Evolutionary conservation across 2,113 vertebrate genomes (phyloP), one percentile per base, ranked within the genome.

Genomic region (Cyphomyrus discorhynchus): DNA sequence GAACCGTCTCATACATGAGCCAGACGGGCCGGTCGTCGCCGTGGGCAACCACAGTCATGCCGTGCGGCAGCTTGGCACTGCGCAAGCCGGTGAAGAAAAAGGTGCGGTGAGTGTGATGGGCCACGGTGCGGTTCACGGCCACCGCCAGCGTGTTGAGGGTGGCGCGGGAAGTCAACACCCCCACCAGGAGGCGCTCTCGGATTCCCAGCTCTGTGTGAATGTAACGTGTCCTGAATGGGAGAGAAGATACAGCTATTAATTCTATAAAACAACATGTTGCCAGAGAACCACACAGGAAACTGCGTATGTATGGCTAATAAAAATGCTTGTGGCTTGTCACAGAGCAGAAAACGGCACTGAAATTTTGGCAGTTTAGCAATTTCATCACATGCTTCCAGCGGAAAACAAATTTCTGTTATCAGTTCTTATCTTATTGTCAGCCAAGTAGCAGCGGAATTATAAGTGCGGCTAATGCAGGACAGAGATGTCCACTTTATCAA

Each of bases 181-280:
- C 97, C 92, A 98, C 98, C 85, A 98, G 96, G 6, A 99, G 95
- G 1, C 97, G 97, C 93, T 99, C 98, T 0, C 97, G 96, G 91
- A 98, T 99, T 31, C 98, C 98, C 95, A 99, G 89, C 86, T 99
- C 98, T 0, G 98, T 98, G 95, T 99, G 97, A 91, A 99, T 98
- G 87, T 99, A 99, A 46, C 98, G 97, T 0, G 98, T 99, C 94
- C 98, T 99, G 95, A 0, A 84, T 90, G 89, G 89, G 89, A 91
- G 8, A 39, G n/a, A 10, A 1, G 66, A 9, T 7, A 2, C n/a
- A 52, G 42, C n/a, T 42, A 19, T 56, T 31, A 19, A 39, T 80
- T 35, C 35, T 39, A 19, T 39, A 77, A 77, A 74, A 35, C 8
- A 35, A 74, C 66, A 74, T 15, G 10, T 35, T 39, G 70, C 17